These are phyloP conservation scores for Diphyllodes magnificus DNA, from an alignment of 2,113 vertebrate genomes.

Conservation along the genomic window DNA sequence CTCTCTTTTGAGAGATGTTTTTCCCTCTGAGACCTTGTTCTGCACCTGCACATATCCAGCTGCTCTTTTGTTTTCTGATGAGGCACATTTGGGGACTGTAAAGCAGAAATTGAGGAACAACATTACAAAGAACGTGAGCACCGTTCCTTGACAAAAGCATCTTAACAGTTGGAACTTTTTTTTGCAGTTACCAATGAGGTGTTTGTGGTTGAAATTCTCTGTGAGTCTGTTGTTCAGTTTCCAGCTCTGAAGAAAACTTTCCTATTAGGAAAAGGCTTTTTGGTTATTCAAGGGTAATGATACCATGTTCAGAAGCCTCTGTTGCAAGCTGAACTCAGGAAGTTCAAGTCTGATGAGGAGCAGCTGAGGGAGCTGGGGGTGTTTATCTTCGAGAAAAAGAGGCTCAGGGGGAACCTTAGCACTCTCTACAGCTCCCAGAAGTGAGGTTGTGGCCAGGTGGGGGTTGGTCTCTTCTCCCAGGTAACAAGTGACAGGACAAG, in stretches of 20 bases:
- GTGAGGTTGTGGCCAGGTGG: neutral
- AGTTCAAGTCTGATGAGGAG: neutral
- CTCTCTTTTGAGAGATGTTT: neutral
- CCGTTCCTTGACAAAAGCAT: neutral
- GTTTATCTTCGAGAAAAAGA: neutral
- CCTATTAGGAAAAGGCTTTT: neutral
- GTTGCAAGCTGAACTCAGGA: neutral
- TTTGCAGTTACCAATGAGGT: neutral
- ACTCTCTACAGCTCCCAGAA: neutral
- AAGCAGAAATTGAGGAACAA: neutral
- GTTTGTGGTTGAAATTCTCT: neutral
- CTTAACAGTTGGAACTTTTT: neutral
- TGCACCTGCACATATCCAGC: neutral
- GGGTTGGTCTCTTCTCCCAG: neutral
- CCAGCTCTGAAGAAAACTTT: neutral
- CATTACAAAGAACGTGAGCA: neutral
- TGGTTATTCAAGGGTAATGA: accelerated
- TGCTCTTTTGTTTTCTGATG: neutral
- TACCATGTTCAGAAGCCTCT: neutral
- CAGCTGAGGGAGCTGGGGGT: neutral
- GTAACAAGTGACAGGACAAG: neutral
- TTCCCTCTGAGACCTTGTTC: neutral
- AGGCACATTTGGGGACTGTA: neutral
- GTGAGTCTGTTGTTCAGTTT: neutral
- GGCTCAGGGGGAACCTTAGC: accelerated